Conservation (phyloP, 2,888 invertebrate species). For the Rhyacophila evoluta region DNA sequence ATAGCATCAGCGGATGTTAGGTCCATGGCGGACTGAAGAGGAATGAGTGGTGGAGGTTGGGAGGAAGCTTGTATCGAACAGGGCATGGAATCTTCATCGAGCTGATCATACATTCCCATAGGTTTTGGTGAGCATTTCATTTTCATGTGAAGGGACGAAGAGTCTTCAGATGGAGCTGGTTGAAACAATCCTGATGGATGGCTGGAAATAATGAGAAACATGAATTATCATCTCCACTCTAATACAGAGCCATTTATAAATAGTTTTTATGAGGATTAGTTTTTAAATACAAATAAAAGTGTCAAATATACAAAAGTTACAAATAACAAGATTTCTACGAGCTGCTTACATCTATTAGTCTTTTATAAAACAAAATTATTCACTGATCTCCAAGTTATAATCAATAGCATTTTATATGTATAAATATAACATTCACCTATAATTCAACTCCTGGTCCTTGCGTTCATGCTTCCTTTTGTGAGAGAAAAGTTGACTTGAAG, state of each 20-base stretch:
- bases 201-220: background rate
- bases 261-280: too few species aligned
- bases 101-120: conserved; percentile 56
- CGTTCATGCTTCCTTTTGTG: conserved; percentile 98
- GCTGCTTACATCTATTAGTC: too few species aligned
- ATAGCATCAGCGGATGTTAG: conserved; percentile 34
- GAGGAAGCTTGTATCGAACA: conserved; percentile 54
- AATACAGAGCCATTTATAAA: too few species aligned
- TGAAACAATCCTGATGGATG: background rate
- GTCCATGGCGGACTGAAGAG: conserved; percentile 53
- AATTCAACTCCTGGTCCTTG: conserved; percentile 88
- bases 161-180: background rate
- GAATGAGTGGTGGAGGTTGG: conserved; percentile 36
- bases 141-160: background rate
- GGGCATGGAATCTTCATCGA: conserved; percentile 63
- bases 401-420: too few species aligned
- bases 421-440: too few species aligned
- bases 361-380: too few species aligned
- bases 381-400: too few species aligned
- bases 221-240: too few species aligned
- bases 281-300: background rate
- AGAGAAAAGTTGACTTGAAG: conserved; percentile 95
- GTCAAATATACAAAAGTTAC: background rate
- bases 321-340: background rate
- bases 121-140: background rate